Percentiles rank a stretch among this genome's conserved stretches.
phyloP scores from a whole-genome alignment of 2,888 invertebrate species.

The Lepetodrilus schrolli region DNA sequence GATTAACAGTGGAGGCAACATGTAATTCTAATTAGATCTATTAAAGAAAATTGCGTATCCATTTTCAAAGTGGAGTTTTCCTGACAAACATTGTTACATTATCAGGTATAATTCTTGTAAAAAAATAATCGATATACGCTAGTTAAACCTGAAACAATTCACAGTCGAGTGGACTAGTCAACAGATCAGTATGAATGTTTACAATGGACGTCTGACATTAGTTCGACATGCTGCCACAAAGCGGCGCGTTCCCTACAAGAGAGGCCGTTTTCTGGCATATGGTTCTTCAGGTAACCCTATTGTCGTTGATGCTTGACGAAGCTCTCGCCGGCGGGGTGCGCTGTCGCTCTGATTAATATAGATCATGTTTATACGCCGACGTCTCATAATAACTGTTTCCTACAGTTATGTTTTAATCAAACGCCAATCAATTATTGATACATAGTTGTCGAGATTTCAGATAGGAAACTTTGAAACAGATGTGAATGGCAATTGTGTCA shows the following conservation, averaged over 20 bases:
- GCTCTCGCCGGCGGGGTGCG: too few relatives aligned
- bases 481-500: not conserved
- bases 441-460: not conserved
- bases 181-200: too few relatives aligned
- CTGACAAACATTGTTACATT: too few relatives aligned
- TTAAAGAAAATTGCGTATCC: too few relatives aligned
- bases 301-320: constrained; percentile 5
- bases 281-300: not conserved
- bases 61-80: too few relatives aligned
- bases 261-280: constrained; percentile 26
- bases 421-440: constrained; percentile 23
- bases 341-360: constrained; percentile 2
- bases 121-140: too few relatives aligned
- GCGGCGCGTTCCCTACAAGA: not conserved
- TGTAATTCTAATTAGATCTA: too few relatives aligned
- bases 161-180: too few relatives aligned
- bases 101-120: too few relatives aligned
- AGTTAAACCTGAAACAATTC: too few relatives aligned
- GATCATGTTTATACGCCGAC: not conserved
- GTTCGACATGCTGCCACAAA: not conserved
- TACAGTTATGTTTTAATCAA: constrained; percentile 3
- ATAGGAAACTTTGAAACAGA: constrained; percentile 2
- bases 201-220: not conserved
- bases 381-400: not conserved
- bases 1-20: too few relatives aligned